Conservation (phyloP, 2,797 vertebrate genomes). For the Atherinosoma microstoma region DNA sequence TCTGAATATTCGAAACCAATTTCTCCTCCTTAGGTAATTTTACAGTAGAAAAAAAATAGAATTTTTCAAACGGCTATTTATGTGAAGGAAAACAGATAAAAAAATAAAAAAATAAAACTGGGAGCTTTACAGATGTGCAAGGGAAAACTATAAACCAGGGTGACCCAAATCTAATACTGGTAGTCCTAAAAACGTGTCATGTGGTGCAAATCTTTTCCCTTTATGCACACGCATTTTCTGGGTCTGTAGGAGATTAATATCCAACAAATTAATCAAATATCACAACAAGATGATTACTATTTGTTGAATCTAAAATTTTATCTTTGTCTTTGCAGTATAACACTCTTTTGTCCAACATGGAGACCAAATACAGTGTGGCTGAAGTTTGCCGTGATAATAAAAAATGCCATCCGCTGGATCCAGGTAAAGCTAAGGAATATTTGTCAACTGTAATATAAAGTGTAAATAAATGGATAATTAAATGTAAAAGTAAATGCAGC, state of each 20-base stretch:
- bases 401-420: conserved; percentile 89
- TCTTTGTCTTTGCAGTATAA: conserved; percentile 86
- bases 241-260: not conserved
- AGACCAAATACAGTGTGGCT: conserved; percentile 92
- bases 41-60: too few relatives aligned
- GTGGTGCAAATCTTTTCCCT: too few relatives aligned
- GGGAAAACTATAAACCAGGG: too few relatives aligned
- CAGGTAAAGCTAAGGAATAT: conserved; percentile 82
- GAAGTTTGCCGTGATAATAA: conserved; percentile 84
- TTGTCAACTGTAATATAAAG: not conserved
- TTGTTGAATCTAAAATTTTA: conserved; percentile 2
- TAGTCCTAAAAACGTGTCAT: not conserved
- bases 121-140: too few relatives aligned
- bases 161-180: too few relatives aligned
- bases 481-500: not conserved
- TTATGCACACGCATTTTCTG: not conserved
- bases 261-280: not conserved
- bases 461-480: not conserved
- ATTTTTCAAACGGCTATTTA: too few relatives aligned
- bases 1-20: too few relatives aligned
- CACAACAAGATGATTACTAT: not conserved
- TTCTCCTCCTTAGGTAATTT: too few relatives aligned
- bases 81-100: too few relatives aligned
- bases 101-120: too few relatives aligned
- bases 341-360: conserved; percentile 91